A percentile compares a stretch with the other conserved stretches of the same genome.
Evolutionary conservation across 2,113 vertebrate genomes (phyloP).

Genomic region (Melanerpes aurifrons): DNA sequence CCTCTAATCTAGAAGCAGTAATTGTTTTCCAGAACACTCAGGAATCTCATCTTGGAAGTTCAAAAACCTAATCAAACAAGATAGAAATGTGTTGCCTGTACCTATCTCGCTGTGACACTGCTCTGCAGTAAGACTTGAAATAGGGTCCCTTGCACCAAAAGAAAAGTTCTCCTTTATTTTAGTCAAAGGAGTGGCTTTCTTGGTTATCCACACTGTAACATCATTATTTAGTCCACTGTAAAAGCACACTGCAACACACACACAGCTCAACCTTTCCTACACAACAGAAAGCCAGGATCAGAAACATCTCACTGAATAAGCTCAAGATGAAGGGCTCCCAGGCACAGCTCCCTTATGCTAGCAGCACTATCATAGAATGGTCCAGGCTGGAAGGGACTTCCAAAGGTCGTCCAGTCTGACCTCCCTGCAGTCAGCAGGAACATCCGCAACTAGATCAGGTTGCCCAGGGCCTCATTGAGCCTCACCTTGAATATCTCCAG

Average conservation of each 20-base stretch:
- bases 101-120: not conserved
- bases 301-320: fast-evolving
- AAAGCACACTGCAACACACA: not conserved
- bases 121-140: not conserved
- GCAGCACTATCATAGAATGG: not conserved
- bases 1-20: not conserved
- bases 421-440: no score
- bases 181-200: not conserved
- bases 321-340: not conserved
- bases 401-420: no score
- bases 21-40: not conserved
- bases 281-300: not conserved
- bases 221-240: fast-evolving
- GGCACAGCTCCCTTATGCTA: fast-evolving
- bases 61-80: not conserved
- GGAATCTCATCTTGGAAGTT: not conserved
- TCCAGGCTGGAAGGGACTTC: no score
- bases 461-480: no score
- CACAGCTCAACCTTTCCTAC: not conserved
- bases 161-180: not conserved
- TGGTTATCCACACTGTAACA: not conserved
- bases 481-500: no score
- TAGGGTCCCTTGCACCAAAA: not conserved
- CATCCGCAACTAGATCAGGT: no score
- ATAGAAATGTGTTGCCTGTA: not conserved